Evolutionary conservation across 2,113 vertebrate genomes (phyloP).

Genomic region (Hippocampus guttulatus): DNA sequence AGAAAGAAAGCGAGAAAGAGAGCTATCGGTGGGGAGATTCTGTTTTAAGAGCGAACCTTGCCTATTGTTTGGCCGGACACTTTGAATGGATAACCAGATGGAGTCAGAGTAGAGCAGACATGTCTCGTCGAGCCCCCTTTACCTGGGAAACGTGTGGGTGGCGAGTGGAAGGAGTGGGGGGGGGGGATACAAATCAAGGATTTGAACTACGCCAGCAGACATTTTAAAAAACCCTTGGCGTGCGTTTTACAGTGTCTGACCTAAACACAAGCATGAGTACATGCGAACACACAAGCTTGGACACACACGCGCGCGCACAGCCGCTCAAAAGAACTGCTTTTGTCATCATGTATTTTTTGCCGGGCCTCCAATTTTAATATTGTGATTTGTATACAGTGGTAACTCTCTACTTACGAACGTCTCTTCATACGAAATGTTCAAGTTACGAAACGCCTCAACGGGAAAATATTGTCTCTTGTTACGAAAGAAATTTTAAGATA

Average conservation of each 20-base stretch:
- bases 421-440: too few species aligned
- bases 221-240: conserved; percentile 27
- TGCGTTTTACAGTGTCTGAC: background rate
- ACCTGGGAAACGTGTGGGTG: conserved; percentile 76
- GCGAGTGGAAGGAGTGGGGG: conserved; percentile 54
- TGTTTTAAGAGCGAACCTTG: conserved; percentile 33
- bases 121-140: conserved; percentile 69
- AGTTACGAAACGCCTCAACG: too few species aligned
- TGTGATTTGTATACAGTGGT: too few species aligned
- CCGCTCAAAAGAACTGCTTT: too few species aligned
- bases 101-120: conserved; percentile 71
- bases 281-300: too few species aligned
- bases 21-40: conserved; percentile 5
- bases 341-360: too few species aligned
- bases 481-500: too few species aligned
- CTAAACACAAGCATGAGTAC: too few species aligned
- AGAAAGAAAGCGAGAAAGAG: conserved; percentile 19
- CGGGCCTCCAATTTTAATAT: too few species aligned
- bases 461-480: too few species aligned
- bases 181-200: conserved; percentile 72
- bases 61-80: conserved; percentile 59
- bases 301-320: too few species aligned
- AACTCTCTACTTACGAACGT: too few species aligned
- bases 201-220: conserved; percentile 61
- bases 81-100: conserved; percentile 77